These are phyloP conservation scores for Oryzias celebensis DNA, from an alignment of 2,113 vertebrate genomes.

Conservation along the genomic window DNA sequence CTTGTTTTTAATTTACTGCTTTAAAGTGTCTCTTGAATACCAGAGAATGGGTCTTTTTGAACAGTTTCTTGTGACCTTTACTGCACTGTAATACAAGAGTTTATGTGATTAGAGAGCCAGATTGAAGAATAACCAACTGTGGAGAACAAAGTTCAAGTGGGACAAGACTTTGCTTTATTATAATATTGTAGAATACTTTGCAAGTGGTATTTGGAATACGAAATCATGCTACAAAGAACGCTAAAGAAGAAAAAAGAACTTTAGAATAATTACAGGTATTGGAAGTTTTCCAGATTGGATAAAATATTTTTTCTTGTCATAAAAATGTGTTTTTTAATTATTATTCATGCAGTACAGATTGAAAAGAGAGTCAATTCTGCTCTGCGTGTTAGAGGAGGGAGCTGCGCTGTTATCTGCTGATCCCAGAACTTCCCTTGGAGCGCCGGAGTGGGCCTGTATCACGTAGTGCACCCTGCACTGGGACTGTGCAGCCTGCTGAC, in stretches of 20 bases:
- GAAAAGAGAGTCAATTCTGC: conserved; percentile 42
- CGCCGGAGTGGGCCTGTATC: conserved; percentile 80
- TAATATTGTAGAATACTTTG: conserved; percentile 18
- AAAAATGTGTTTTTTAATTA: conserved; percentile 49
- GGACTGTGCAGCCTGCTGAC: conserved; percentile 76
- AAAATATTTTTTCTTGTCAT: conserved; percentile 33
- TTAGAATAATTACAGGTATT: too few species aligned
- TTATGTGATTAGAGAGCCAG: conserved; percentile 55
- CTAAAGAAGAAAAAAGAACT: too few species aligned
- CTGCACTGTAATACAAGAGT: conserved; percentile 27
- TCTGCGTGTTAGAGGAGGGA: conserved; percentile 72
- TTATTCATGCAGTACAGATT: conserved; percentile 43
- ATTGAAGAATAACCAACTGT: conserved; percentile 53
- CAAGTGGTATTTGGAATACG: too few species aligned
- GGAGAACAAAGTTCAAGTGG: conserved; percentile 51
- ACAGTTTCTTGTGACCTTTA: too few species aligned
- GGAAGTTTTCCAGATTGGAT: conserved; percentile 19
- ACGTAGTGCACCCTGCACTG: conserved; percentile 66
- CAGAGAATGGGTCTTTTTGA: too few species aligned
- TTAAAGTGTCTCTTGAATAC: too few species aligned
- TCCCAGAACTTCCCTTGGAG: conserved; percentile 91
- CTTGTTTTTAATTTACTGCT: too few species aligned
- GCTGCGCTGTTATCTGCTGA: conserved; percentile 85
- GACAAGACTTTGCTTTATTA: conserved; percentile 52
- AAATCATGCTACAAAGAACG: too few species aligned